Evolutionary conservation across 1,140 invertebrate species (phyloP).

Genomic region (Papilio xuthus): DNA sequence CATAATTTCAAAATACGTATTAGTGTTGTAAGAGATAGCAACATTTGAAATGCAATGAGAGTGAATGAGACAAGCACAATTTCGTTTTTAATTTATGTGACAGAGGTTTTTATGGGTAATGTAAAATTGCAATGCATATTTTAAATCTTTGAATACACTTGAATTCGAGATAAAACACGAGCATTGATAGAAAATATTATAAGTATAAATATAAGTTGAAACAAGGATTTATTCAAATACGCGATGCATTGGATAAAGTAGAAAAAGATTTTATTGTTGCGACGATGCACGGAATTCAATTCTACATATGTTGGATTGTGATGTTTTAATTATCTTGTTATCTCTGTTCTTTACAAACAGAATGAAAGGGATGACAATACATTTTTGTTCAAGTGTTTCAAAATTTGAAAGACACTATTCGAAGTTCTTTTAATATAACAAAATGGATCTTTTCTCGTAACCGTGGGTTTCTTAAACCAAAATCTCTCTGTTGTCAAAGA

Average conservation of each 20-base stretch:
- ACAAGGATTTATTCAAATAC: neutral
- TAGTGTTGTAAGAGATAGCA: neutral
- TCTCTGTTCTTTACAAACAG: neutral
- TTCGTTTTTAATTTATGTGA: neutral
- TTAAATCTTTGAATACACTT: neutral
- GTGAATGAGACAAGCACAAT: neutral
- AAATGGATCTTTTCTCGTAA: neutral
- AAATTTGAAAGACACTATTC: too few relatives aligned
- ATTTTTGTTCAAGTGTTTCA: neutral
- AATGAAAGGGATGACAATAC: neutral
- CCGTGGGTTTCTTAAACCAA: too few relatives aligned
- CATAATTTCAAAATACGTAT: neutral
- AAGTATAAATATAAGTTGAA: neutral
- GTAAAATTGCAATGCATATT: neutral
- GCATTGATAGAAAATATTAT: neutral
- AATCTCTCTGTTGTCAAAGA: too few relatives aligned
- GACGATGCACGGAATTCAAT: neutral
- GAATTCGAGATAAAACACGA: neutral
- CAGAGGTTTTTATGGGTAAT: neutral
- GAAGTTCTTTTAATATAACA: neutral
- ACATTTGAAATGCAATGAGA: neutral
- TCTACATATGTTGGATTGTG: neutral
- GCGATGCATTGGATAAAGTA: neutral
- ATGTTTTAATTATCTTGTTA: neutral
- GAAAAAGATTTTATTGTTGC: neutral